These are phyloP conservation scores for Apocrypta bakeri DNA, from an alignment of 1,140 invertebrate genomes.

Conservation along the genomic window DNA sequence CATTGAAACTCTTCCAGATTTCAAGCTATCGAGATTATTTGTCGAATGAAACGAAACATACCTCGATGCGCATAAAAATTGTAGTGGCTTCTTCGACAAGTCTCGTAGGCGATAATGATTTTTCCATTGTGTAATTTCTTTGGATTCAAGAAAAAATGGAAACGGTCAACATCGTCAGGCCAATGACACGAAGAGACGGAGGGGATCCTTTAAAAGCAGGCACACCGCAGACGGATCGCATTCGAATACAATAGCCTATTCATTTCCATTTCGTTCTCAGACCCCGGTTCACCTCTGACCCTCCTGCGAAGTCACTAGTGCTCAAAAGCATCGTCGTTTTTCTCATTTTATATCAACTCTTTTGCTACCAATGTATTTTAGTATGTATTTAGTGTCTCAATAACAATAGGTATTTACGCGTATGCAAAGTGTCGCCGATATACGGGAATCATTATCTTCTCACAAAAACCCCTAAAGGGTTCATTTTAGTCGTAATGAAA, in stretches of 20 bases:
- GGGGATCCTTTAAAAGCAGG: slow-evolving; percentile 20
- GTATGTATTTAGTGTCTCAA: no score
- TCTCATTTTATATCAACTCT: slow-evolving; percentile 25
- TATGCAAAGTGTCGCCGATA: no score
- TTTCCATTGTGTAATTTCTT: not conserved
- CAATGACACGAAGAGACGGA: slow-evolving; percentile 48
- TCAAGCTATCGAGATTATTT: no score
- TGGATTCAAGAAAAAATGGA: not conserved
- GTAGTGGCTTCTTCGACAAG: not conserved
- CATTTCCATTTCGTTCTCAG: slow-evolving; percentile 61
- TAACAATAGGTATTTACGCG: no score
- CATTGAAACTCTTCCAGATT: not conserved
- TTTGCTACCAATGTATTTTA: not conserved
- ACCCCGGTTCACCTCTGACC: slow-evolving; percentile 60
- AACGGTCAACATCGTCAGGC: slow-evolving; percentile 27
- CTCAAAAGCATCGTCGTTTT: slow-evolving; percentile 45
- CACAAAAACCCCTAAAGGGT: no score
- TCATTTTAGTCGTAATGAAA: no score
- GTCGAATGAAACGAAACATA: no score
- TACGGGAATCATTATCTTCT: no score
- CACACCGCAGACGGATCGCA: slow-evolving; percentile 52
- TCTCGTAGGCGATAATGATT: not conserved
- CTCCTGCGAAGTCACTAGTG: not conserved
- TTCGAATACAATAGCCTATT: slow-evolving; percentile 61
- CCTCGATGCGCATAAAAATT: no score